phyloP scores from a whole-genome alignment of 2,113 vertebrate genomes.

The Pimephales promelas region DNA sequence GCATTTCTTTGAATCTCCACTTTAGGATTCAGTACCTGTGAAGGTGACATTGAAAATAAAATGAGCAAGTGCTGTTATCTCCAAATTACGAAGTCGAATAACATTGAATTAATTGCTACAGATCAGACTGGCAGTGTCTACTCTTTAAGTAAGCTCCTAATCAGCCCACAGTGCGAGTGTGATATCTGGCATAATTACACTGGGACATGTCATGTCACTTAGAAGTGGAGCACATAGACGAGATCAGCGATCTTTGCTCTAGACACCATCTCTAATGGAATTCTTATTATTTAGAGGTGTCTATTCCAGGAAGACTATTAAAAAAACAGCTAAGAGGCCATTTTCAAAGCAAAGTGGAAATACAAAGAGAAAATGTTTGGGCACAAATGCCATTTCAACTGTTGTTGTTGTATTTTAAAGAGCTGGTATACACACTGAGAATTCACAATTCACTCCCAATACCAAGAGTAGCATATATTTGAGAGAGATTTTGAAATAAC shows the following conservation, averaged over 20 bases:
- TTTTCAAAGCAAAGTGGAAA: slow-evolving; percentile 23
- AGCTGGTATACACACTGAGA: neutral
- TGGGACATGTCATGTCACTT: slow-evolving; percentile 18
- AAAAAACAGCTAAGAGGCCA: neutral
- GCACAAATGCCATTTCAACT: slow-evolving; percentile 6
- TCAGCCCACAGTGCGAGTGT: slow-evolving; percentile 29
- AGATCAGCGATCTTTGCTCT: slow-evolving; percentile 8
- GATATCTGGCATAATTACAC: slow-evolving; percentile 45
- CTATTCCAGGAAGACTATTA: neutral
- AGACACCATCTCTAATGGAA: slow-evolving; percentile 22
- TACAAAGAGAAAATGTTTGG: slow-evolving; percentile 1
- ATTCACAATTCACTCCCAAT: neutral
- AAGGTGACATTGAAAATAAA: slow-evolving; percentile 60
- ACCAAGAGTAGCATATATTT: neutral
- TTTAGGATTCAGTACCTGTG: slow-evolving; percentile 35
- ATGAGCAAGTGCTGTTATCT: slow-evolving; percentile 54
- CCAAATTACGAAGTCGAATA: slow-evolving; percentile 44
- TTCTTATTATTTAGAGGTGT: slow-evolving; percentile 21
- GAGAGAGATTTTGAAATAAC: neutral
- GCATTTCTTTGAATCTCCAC: slow-evolving; percentile 6
- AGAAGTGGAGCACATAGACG: neutral
- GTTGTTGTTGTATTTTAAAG: slow-evolving; percentile 2
- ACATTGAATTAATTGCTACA: slow-evolving; percentile 54
- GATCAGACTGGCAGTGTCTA: slow-evolving; percentile 36
- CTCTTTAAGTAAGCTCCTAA: slow-evolving; percentile 45